Evolutionary conservation across 2,888 invertebrate species (phyloP), one percentile per base, ranked within the genome.

Genomic region (Dasypolia templi): DNA sequence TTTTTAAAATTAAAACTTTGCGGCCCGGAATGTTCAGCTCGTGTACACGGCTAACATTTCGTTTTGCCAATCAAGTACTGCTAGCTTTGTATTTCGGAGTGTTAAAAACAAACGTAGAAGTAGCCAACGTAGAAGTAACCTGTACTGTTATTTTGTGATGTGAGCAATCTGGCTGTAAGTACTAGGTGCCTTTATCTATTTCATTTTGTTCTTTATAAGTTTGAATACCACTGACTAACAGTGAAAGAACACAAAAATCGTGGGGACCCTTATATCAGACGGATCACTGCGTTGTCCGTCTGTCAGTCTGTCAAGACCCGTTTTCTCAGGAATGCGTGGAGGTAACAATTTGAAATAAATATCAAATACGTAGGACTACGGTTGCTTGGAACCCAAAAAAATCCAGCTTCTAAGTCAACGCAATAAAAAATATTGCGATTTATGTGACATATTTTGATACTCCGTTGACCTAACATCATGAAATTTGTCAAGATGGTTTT

Each of bases 1-100:
- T 95, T 95, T 94, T 95, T 95, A 91, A 95, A 95, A 95, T 95
- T 95, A 95, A 95, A 95, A 95, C 94, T 95, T 95, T 93, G 95
- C 93, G 92, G 94, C 87, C 92, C 92, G 94, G 94, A 95, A 95
- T 91, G 92, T 89, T 90, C 88, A 89, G 89, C 89, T 84, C 77
- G 88, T 86, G 84, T 79, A 73, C 81, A 72, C 81, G 44, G 81
- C 81, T 85, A 85, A 89, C 90, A 91, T 92, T 92, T 92, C 85
- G 89, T 84, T 85, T 85, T 85, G 79, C 86, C 86, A 87, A 85
- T 83, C 79, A 68, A 44, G 59, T 63, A 59, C 70, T 63, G 39
- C 63, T 49, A 61, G 58, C 72, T 80, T 81, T 67, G 62, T 84
- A 59, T 81, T 80, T 83, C 59, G 6, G 62, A 17, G 58, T 46